Evolutionary conservation across 2,797 vertebrate species (phyloP).

Genomic region (Coreius guichenoti): DNA sequence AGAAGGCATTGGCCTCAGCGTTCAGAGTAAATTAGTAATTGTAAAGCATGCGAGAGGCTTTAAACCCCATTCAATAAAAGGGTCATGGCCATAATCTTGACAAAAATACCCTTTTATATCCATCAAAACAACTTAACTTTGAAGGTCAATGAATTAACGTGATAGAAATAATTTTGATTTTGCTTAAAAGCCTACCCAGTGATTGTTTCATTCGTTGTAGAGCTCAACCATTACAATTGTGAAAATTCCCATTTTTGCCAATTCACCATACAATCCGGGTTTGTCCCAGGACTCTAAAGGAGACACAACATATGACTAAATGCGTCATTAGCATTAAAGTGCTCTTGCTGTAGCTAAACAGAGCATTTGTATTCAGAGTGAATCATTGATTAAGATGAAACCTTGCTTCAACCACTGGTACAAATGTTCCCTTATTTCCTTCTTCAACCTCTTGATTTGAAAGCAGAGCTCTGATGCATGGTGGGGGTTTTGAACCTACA

Average conservation of each 20-base stretch:
- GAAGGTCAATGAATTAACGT: not conserved
- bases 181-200: not conserved
- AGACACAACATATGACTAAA: conserved; percentile 72
- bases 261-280: not conserved
- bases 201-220: not conserved
- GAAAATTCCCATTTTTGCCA: conserved; percentile 10
- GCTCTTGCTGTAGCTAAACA: conserved; percentile 60
- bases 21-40: conserved; percentile 24
- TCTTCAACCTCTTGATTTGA: not conserved
- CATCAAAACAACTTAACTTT: conserved; percentile 27
- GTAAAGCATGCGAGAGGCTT: not conserved
- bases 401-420: conserved; percentile 59
- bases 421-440: conserved; percentile 58
- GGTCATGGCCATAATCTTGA: conserved; percentile 21
- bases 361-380: conserved; percentile 57
- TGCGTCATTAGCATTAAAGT: conserved; percentile 70
- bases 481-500: not conserved
- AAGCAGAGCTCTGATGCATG: not conserved
- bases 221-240: not conserved
- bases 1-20: conserved; percentile 2
- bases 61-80: not conserved
- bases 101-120: conserved; percentile 9
- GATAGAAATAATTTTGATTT: not conserved
- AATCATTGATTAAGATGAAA: conserved; percentile 62
- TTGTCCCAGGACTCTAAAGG: not conserved